phyloP scores from a whole-genome alignment of 2,113 vertebrate genomes.

The Sylvilagus bachmani region DNA sequence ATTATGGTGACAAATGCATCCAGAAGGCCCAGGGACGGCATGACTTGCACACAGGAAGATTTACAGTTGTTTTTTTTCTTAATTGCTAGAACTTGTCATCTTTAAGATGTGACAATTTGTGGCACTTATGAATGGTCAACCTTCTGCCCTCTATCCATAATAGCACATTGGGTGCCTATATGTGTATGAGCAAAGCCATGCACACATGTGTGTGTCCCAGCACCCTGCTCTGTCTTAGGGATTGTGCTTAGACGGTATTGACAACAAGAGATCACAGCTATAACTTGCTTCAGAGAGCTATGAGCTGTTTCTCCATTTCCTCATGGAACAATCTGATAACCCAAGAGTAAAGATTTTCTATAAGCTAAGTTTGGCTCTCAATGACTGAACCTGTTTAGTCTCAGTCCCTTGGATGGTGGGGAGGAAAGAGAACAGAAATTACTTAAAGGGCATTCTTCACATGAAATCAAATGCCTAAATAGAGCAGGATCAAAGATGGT shows the following conservation, averaged over 20 bases:
- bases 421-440: conserved; percentile 46
- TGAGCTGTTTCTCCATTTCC: conserved; percentile 5
- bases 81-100: conserved; percentile 80
- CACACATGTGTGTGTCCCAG: too few species aligned
- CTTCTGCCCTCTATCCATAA: background rate
- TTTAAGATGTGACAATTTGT: conserved; percentile 84
- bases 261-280: conserved; percentile 44
- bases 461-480: conserved; percentile 43
- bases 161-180: background rate
- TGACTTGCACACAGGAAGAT: conserved; percentile 71
- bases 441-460: conserved; percentile 26
- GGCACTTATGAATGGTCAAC: conserved; percentile 73
- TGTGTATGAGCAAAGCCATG: background rate
- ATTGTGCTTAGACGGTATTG: conserved; percentile 26
- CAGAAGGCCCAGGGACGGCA: conserved; percentile 79
- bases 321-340: background rate
- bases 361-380: conserved; percentile 30
- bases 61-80: conserved; percentile 79
- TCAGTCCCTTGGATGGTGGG: background rate
- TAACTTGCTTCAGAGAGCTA: conserved; percentile 46
- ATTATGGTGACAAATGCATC: conserved; percentile 83
- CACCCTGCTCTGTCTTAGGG: background rate
- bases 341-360: conserved; percentile 57
- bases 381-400: conserved; percentile 31
- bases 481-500: conserved; percentile 44